Evolutionary conservation across 2,888 invertebrate genomes (phyloP).

Genomic region (Psylliodes chrysocephalus): DNA sequence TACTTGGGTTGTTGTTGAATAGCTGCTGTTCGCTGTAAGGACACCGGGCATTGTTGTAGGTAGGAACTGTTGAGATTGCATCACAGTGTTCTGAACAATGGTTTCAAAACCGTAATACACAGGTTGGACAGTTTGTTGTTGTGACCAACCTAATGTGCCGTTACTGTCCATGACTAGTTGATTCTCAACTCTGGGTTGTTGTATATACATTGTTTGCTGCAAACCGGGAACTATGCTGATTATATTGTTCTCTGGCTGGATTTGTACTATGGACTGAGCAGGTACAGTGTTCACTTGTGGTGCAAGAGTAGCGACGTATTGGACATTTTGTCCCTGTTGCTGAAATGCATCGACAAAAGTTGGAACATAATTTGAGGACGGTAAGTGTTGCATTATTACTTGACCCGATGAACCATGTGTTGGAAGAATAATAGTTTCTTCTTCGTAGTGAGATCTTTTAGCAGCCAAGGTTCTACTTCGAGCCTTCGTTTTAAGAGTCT

Average conservation of each 20-base stretch:
- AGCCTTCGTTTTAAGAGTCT: conserved; percentile 49
- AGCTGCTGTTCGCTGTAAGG: conserved; percentile 83
- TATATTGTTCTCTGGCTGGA: conserved; percentile 63
- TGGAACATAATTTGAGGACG: conserved; percentile 66
- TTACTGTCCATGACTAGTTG: conserved; percentile 61
- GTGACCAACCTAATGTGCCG: conserved; percentile 60
- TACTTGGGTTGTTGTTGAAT: conserved; percentile 85
- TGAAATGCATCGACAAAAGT: conserved; percentile 77
- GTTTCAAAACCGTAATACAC: conserved; percentile 87
- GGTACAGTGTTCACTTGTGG: conserved; percentile 65
- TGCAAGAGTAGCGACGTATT: conserved; percentile 78
- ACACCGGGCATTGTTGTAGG: conserved; percentile 85
- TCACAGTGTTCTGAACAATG: conserved; percentile 87
- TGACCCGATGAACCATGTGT: conserved; percentile 59
- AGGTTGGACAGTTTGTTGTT: conserved; percentile 65
- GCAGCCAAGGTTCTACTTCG: conserved; percentile 53
- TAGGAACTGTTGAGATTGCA: conserved; percentile 89
- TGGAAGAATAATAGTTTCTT: conserved; percentile 44
- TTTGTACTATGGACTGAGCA: conserved; percentile 63
- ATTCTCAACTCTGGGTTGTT: conserved; percentile 60
- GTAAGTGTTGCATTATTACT: conserved; percentile 74
- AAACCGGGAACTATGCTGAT: conserved; percentile 60
- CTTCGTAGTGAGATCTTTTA: conserved; percentile 43
- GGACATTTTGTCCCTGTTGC: conserved; percentile 78
- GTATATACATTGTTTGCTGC: conserved; percentile 60